Percentiles rank a stretch among this genome's conserved stretches.
These are phyloP conservation scores for Odontomachus brunneus DNA, from an alignment of 1,140 invertebrate genomes.

Conservation along the genomic window DNA sequence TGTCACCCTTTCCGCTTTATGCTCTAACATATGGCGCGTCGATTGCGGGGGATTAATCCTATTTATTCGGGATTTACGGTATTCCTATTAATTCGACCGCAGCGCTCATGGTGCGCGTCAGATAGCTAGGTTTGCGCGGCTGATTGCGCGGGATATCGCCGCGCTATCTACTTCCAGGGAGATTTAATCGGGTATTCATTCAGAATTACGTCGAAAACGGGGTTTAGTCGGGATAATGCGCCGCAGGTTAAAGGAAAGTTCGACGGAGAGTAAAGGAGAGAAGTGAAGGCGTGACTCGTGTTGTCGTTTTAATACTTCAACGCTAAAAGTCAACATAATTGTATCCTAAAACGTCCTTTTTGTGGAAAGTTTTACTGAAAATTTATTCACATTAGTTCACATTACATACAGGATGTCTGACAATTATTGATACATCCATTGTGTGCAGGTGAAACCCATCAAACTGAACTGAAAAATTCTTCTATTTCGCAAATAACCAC, in stretches of 20 bases:
- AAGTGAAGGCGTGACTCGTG: background rate
- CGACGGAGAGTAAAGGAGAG: background rate
- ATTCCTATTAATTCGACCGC: constrained; percentile 65
- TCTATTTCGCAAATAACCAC: too few relatives aligned
- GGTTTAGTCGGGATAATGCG: too few relatives aligned
- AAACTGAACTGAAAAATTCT: too few relatives aligned
- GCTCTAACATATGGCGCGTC: constrained; percentile 63
- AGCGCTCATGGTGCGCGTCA: constrained; percentile 47
- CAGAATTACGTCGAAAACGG: constrained; percentile 39
- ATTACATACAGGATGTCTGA: too few relatives aligned
- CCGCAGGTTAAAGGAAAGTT: background rate
- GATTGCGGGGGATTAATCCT: constrained; percentile 66
- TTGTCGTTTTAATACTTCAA: too few relatives aligned
- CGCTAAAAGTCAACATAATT: too few relatives aligned
- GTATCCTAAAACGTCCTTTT: too few relatives aligned
- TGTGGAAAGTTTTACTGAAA: too few relatives aligned
- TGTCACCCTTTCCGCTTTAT: constrained; percentile 18
- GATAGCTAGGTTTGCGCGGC: constrained; percentile 33
- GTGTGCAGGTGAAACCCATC: too few relatives aligned
- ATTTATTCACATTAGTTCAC: too few relatives aligned
- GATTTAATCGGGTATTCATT: constrained; percentile 57
- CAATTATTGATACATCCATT: too few relatives aligned
- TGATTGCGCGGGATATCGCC: constrained; percentile 48
- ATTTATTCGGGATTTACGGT: constrained; percentile 62
- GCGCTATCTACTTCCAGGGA: constrained; percentile 50